Evolutionary conservation across 2,888 invertebrate genomes (phyloP).

Genomic region (Nudaria mundana): DNA sequence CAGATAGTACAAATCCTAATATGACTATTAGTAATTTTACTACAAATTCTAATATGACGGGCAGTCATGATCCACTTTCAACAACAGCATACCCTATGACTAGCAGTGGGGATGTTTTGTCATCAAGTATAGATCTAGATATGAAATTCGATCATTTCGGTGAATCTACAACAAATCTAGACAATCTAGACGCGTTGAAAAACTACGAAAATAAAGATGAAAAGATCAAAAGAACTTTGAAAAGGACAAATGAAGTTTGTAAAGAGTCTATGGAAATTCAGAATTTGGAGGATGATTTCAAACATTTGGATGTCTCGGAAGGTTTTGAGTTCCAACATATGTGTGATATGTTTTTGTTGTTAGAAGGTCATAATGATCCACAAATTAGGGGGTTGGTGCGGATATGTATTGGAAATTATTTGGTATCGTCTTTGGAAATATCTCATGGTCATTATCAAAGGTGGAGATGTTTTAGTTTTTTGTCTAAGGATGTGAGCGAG

Average conservation of each 20-base stretch:
- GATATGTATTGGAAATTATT: slow-evolving; percentile 84
- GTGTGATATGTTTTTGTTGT: slow-evolving; percentile 84
- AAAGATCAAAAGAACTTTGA: slow-evolving; percentile 37
- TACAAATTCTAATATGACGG: slow-evolving; percentile 68
- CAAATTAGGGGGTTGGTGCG: slow-evolving; percentile 89
- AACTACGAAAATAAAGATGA: slow-evolving; percentile 46
- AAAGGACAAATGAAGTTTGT: slow-evolving; percentile 47
- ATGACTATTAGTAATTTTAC: slow-evolving; percentile 74
- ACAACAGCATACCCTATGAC: slow-evolving; percentile 73
- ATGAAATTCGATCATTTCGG: slow-evolving; percentile 85
- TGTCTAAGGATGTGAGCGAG: slow-evolving; percentile 62
- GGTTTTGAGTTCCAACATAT: slow-evolving; percentile 81
- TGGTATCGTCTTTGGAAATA: slow-evolving; percentile 81
- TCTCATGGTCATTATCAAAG: slow-evolving; percentile 78
- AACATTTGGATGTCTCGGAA: slow-evolving; percentile 23
- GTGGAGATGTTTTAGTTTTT: slow-evolving; percentile 64
- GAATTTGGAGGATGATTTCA: slow-evolving; percentile 33
- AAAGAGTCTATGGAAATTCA: slow-evolving; percentile 15
- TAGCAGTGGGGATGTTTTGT: slow-evolving; percentile 61
- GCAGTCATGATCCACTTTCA: slow-evolving; percentile 59
- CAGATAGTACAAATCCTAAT: slow-evolving; percentile 65
- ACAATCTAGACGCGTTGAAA: slow-evolving; percentile 43
- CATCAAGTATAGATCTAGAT: slow-evolving; percentile 75
- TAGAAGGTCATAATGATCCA: slow-evolving; percentile 88
- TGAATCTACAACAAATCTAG: slow-evolving; percentile 64